Evolutionary conservation across 2,113 vertebrate genomes (phyloP), one percentile per base, ranked within the genome.

Genomic region (Origma solitaria): DNA sequence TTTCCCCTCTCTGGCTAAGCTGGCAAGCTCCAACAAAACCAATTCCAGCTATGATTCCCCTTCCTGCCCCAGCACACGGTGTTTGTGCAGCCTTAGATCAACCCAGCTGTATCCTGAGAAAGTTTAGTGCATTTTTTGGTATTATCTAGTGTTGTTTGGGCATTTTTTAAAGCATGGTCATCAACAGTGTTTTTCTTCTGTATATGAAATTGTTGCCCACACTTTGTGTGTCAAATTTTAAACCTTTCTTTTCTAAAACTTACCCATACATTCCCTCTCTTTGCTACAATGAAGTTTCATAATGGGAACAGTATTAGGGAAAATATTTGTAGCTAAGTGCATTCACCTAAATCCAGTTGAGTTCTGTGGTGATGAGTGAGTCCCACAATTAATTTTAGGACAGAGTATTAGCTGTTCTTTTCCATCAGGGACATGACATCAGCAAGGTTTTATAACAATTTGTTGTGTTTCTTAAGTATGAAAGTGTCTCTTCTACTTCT

Each of bases 91-190:
- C 42, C 31, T 57, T 49, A 18, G 16, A 27, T 4, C 38, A 12
- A 50, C n/a, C 38, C 42, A 38, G 8, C 18, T 58, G 17, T 21
- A 12, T 35, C 11, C 35, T 31, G 9, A 44, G 17, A 35, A 51
- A 62, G 13, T 6, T 6, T 12, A 31, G 12, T 8, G 25, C 0
- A 1, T 4, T 27, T 70, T 70, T 57, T 53, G 14, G 8, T 30
- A 3, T 3, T 51, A 6, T 23, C 33, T 62, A 11, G 20, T 21
- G 47, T 7, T 30, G 28, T 45, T 22, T 56, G 18, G 21, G 9
- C 1, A 7, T 15, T 28, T 82, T 71, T 15, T 8, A n/a, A 69
- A 30, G 5, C 1, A 1, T 37, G 3, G 5, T 47, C 24, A 37
- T 13, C 44, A 62, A 2, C 8, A 68, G 13, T 54, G 19, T 30